Evolutionary conservation across 2,797 vertebrate species (phyloP), one percentile per base, ranked within the genome.

Genomic region (Odontamblyopus rebecca): DNA sequence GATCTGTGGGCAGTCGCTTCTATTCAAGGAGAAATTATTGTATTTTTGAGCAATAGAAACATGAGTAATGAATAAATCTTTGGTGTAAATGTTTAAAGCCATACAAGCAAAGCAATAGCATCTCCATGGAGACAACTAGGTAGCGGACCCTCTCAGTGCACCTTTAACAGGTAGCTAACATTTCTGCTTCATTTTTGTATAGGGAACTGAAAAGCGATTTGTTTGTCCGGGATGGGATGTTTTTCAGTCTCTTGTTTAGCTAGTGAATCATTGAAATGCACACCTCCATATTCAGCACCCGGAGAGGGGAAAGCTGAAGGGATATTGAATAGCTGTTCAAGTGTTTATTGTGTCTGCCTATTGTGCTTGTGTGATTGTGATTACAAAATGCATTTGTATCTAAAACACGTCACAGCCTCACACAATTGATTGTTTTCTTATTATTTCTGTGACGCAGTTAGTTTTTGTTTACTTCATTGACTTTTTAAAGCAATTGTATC

Each of bases 291-390:
- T 83, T 85, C 78, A 68, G 72, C 74, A 85, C 81, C 82, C 79
- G 82, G 84, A 86, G 86, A 72, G 77, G 75, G 72, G 61, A 71
- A 80, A 81, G 82, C 73, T 80, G 72, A 71, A 57, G 72, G 81
- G 78, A 86, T 89, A 90, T 89, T 88, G 86, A 81, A 91, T 89
- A 87, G 79, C 72, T 82, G 79, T 87, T 89, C 71, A 81, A 88
- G 85, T 87, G 87, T 86, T 88, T 83, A 76, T 78, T 69, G 62
- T 73, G 73, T 79, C 65, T 86, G 76, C 26, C 70, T 78, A 48
- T 76, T 60, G 64, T 69, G 67, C 61, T 68, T 85, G 67, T 26
- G 60, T 78, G 70, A 76, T 61, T 82, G 54, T 78, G 75, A 85
- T 84, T 84, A 82, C 77, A 88, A 84, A 85, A 75, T 44, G 35